Conservation (phyloP, 2,113 vertebrate species). For the Tetrao urogallus region DNA sequence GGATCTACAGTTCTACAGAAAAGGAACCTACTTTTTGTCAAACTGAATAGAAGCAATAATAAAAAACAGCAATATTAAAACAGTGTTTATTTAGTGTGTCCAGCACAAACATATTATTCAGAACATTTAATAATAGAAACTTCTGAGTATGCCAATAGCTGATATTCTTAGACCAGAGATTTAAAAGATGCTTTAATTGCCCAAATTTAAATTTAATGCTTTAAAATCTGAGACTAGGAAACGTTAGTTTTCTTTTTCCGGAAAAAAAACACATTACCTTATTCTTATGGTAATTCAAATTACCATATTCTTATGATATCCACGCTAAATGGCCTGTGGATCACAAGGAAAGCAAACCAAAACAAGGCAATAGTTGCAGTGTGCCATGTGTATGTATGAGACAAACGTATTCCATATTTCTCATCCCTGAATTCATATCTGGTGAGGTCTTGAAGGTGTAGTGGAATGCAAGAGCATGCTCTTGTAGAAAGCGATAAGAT, state of each 20-base stretch:
- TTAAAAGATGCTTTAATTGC: neutral
- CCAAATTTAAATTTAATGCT: neutral
- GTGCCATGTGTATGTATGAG: neutral
- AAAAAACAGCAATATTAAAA: neutral
- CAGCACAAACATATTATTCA: neutral
- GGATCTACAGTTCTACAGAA: neutral
- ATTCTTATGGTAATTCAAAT: too few relatives aligned
- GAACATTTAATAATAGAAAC: neutral
- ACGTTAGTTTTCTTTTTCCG: neutral
- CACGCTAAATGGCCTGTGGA: neutral
- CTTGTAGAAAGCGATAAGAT: neutral
- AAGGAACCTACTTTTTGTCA: neutral
- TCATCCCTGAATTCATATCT: conserved; percentile 37
- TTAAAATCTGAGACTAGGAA: neutral
- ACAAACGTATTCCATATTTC: conserved; percentile 28
- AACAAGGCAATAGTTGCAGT: conserved; percentile 24
- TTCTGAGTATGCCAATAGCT: neutral
- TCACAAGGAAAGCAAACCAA: neutral
- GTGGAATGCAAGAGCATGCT: neutral
- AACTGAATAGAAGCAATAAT: neutral
- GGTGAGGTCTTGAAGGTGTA: conserved; percentile 5
- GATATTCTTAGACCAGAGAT: neutral
- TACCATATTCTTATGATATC: rapidly evolving
- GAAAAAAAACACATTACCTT: neutral
- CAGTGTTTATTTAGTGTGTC: neutral